These are phyloP conservation scores for Erannis defoliaria DNA, from an alignment of 2,888 invertebrate species.

Conservation along the genomic window DNA sequence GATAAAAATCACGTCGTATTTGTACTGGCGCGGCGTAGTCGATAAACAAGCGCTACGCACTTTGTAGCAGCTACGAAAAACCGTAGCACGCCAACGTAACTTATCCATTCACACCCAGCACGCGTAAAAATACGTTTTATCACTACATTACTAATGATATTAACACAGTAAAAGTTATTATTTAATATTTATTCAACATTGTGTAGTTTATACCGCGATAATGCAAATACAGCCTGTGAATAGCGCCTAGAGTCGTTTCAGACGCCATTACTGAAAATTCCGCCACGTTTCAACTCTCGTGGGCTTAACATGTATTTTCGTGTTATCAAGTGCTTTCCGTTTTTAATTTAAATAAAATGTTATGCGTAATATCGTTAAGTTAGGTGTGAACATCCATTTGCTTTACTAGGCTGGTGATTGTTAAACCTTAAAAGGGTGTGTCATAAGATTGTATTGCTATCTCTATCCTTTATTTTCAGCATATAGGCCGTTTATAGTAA, in stretches of 20 bases:
- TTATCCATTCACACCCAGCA: slow-evolving; percentile 31
- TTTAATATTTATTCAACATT: slow-evolving; percentile 40
- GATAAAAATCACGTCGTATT: slow-evolving; percentile 21
- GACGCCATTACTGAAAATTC: slow-evolving; percentile 74
- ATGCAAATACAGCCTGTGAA: slow-evolving; percentile 74
- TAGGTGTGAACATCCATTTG: slow-evolving; percentile 47
- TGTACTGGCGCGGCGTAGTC: slow-evolving; percentile 31
- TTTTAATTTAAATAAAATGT: slow-evolving; percentile 67
- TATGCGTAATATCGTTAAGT: slow-evolving; percentile 51
- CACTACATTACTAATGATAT: slow-evolving; percentile 14
- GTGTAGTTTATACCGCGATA: slow-evolving; percentile 72
- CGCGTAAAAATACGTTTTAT: slow-evolving; percentile 15
- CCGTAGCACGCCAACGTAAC: slow-evolving; percentile 37
- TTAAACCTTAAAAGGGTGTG: slow-evolving; percentile 43
- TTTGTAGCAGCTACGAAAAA: slow-evolving; percentile 37
- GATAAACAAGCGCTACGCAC: slow-evolving; percentile 34
- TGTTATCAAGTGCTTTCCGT: slow-evolving; percentile 65
- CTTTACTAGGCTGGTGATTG: slow-evolving; percentile 38
- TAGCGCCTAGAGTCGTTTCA: slow-evolving; percentile 62
- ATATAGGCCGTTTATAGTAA: too few species aligned
- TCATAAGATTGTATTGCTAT: slow-evolving; percentile 19
- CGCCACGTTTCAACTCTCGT: slow-evolving; percentile 66
- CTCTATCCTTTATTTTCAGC: not conserved
- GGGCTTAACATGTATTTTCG: slow-evolving; percentile 68
- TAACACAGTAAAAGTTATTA: slow-evolving; percentile 28